Conservation (phyloP, 1,140 invertebrate genomes). For the Zaprionus taronus region DNA sequence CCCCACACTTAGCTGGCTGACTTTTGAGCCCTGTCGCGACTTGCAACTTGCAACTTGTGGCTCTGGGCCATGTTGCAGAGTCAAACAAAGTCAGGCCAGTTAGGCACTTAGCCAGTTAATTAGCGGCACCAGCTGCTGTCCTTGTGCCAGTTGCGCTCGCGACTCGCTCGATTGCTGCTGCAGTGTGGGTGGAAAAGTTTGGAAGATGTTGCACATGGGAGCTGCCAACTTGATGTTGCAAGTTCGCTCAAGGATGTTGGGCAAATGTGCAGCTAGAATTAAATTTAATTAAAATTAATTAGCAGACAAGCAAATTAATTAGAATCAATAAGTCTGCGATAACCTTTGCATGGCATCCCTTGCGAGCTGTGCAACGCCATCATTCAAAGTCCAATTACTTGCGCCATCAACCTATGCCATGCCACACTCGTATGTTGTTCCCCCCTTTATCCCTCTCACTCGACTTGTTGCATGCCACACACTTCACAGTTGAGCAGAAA, state of each 20-base stretch:
- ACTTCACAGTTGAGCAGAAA: conserved; percentile 25
- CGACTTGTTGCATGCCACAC: conserved; percentile 42
- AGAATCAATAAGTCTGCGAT: background rate
- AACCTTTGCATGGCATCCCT: conserved; percentile 25
- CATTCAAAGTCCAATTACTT: conserved; percentile 72
- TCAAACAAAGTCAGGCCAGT: conserved; percentile 48
- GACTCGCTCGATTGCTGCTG: conserved; percentile 60
- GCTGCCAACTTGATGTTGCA: conserved; percentile 27
- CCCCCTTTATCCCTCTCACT: background rate
- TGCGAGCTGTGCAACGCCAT: conserved; percentile 38
- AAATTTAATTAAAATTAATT: conserved; percentile 12
- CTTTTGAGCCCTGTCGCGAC: conserved; percentile 56
- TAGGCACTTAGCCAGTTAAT: conserved; percentile 75
- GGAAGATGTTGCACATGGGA: conserved; percentile 13
- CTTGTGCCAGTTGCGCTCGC: conserved; percentile 66
- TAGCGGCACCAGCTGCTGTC: conserved; percentile 58
- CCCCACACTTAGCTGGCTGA: conserved; percentile 59
- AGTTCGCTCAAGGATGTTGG: conserved; percentile 52
- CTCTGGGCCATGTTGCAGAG: conserved; percentile 47
- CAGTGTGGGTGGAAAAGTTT: conserved; percentile 36
- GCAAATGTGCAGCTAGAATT: conserved; percentile 9
- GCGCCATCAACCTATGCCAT: conserved; percentile 58
- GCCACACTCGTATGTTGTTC: background rate
- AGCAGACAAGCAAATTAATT: conserved; percentile 13
- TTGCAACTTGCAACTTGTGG: conserved; percentile 22